These are phyloP conservation scores for Diploptera punctata DNA, from an alignment of 2,888 invertebrate genomes.

Conservation along the genomic window DNA sequence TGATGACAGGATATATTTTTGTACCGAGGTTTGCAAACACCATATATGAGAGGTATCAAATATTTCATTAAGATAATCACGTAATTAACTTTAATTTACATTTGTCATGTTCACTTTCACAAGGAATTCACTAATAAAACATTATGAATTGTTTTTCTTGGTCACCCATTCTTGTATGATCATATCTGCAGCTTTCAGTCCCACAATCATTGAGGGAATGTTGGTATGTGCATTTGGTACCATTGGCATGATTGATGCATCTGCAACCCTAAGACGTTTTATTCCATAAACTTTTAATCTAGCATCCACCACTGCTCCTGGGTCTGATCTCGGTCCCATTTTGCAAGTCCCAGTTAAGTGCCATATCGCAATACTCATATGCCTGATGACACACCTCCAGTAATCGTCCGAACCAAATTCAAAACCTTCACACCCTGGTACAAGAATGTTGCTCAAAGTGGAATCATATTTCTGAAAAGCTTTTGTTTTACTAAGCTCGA, in stretches of 20 bases:
- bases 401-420: conserved; percentile 48
- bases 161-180: conserved; percentile 36
- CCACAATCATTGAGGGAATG: conserved; percentile 33
- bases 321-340: conserved; percentile 42
- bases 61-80: too few relatives aligned
- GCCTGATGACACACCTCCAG: conserved; percentile 50
- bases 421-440: conserved; percentile 47
- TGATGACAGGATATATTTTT: too few relatives aligned
- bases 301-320: conserved; percentile 32
- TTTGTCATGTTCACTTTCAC: too few relatives aligned
- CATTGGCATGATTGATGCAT: conserved; percentile 35
- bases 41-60: too few relatives aligned
- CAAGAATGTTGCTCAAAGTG: conserved; percentile 14
- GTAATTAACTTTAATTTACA: too few relatives aligned
- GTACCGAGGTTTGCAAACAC: too few relatives aligned
- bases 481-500: conserved; percentile 46
- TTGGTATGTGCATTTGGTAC: conserved; percentile 31
- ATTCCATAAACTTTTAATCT: conserved; percentile 32
- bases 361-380: conserved; percentile 48
- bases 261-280: conserved; percentile 30
- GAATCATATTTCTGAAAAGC: conserved; percentile 41
- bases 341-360: conserved; percentile 43
- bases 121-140: too few relatives aligned
- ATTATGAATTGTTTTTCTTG: too few relatives aligned
- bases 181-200: conserved; percentile 35